phyloP scores from a whole-genome alignment of 2,113 vertebrate species.

The Sphaerodactylus townsendi region DNA sequence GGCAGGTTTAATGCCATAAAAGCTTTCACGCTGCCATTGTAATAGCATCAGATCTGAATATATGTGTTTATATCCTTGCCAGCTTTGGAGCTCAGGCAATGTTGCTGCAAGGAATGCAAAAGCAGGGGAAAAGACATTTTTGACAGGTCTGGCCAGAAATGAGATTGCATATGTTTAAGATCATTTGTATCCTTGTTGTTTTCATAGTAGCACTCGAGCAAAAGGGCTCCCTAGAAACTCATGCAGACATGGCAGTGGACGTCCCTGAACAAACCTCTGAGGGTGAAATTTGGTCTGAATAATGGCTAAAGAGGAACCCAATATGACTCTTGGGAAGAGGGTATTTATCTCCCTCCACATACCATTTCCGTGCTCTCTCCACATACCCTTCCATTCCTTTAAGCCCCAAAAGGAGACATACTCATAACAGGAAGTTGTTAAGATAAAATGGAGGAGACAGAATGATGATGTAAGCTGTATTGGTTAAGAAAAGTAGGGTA shows the following conservation, averaged over 20 bases:
- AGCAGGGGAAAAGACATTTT: not conserved
- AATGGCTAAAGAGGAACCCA: too few species aligned
- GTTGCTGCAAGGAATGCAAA: slow-evolving; percentile 6
- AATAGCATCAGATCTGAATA: slow-evolving; percentile 38
- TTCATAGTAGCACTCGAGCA: not conserved
- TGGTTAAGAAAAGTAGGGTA: not conserved
- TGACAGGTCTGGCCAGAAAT: not conserved
- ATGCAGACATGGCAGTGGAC: too few species aligned
- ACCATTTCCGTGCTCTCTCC: too few species aligned
- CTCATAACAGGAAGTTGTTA: too few species aligned
- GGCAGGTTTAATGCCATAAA: slow-evolving; percentile 37
- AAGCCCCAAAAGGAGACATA: too few species aligned
- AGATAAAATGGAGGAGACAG: too few species aligned
- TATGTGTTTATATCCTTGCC: slow-evolving; percentile 2
- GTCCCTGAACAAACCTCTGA: too few species aligned
- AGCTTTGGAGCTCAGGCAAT: slow-evolving; percentile 5
- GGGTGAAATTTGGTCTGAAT: too few species aligned
- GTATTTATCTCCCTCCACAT: too few species aligned
- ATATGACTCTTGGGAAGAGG: too few species aligned
- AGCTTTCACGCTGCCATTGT: slow-evolving; percentile 34
- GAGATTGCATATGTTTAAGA: accelerated
- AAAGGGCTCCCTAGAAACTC: not conserved
- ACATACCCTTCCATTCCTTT: too few species aligned
- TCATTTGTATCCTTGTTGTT: not conserved
- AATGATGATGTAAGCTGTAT: too few species aligned